Evolutionary conservation across 1,140 invertebrate species (phyloP), one percentile per base, ranked within the genome.

Genomic region (Olivierus martensii): DNA sequence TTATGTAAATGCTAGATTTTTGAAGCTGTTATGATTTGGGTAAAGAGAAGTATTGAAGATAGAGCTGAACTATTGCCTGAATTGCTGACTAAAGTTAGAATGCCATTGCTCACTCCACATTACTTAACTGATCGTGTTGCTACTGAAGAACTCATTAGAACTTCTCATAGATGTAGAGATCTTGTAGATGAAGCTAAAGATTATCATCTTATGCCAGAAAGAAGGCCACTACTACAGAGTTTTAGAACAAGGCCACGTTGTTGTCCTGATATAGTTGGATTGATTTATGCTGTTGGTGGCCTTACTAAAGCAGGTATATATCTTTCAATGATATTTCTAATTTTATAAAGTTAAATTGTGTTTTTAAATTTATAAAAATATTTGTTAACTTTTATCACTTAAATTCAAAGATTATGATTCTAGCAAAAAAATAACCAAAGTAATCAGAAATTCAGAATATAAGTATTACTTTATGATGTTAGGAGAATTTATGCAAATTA

Each of bases 211-310:
- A 80, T 93, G 75, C 88, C 87, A 14, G 86, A 90, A 68, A 71
- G 87, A 56, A 68, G 86, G 35, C 72, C 76, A 41, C 65, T 88
- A 39, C 65, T 90, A 21, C 82, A 85, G 65, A 84, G 77, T 56
- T 82, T 84, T 66, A 75, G 79, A 57, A 84, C 81, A 12, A 72
- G 81, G 59, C 84, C 85, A 34, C 71, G 87, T 35, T 80, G 79
- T 57, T 83, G 82, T 62, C 82, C 84, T 62, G 80, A 79, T 63
- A 67, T 76, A 38, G 67, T 72, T 41, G 87, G 87, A 1, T 77
- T 86, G 59, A 88, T 93, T 56, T 91, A 85, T 71, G 87, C 86
- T 54, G 84, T 93, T 52, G 88, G 87, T 14, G 87, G 87, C 6
- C 68, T 90, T 11, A 87, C 84, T 36, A 87, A 86, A 66, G 83